Evolutionary conservation across 2,888 invertebrate genomes (phyloP), one percentile per base, ranked within the genome.

Genomic region (Adela reaumurella): DNA sequence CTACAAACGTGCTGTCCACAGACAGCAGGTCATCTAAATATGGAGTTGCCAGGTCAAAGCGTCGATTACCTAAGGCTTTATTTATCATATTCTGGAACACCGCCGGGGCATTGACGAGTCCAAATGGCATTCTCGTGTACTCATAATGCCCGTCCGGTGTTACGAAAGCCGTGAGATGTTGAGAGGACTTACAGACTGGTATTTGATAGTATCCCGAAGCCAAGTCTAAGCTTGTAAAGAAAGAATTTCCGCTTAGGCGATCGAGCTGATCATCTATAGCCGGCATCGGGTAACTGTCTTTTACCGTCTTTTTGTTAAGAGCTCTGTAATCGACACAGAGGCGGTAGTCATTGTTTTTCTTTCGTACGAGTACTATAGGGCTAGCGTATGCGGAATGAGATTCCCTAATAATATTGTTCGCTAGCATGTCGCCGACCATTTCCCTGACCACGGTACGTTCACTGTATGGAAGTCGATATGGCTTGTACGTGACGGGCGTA

Each of bases 161-260:
- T 0, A 63, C 55, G 49, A 65, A 63, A 1, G 61, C 57, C 0
- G 62, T 64, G 29, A 57, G 58, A 45, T 61, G 57, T 19, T 51
- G 48, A 17, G 59, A 57, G 5, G 49, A 48, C 19, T 57, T 46
- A 8, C 58, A 49, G 17, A 67, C 49, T 3, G 56, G 54, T 0
- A 67, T 58, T 48, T 67, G 65, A 42, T 65, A 64, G 51, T 63
- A 64, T 0, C 62, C 63, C 19, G 61, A 62, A 3, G 57, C 56
- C 2, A 66, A 46, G 46, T 62, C 61, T 3, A 63, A 50, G 6
- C 59, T 57, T 4, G 54, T 62, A 43, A 63, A 64, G 41, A 51
- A 58, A 10, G 46, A 55, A 6, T 59, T 58, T 4, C 58, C 57
- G 44, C 57, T 55, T 2, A 63, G 50, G 29, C 55, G 51, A 24